Conservation (phyloP, 2,888 invertebrate genomes). For the Synergus gifuensis region DNA sequence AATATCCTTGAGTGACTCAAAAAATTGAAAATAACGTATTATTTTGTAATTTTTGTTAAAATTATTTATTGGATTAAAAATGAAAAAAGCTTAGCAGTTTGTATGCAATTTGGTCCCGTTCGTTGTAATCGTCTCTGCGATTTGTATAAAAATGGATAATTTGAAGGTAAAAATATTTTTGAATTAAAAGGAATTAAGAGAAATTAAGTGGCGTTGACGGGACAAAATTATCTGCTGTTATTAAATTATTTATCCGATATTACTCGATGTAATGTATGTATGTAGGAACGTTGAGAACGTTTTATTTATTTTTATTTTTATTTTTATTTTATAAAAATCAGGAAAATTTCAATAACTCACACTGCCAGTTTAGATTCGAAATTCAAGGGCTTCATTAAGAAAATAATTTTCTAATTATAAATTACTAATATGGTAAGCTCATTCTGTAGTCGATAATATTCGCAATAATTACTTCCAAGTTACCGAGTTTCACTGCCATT, state of each 20-base stretch:
- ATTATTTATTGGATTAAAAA: not conserved
- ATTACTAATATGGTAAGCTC: not conserved
- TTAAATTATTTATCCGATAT: conserved; percentile 6
- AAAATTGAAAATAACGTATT: not conserved
- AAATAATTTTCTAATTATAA: not conserved
- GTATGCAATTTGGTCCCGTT: conserved; percentile 31
- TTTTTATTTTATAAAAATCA: conserved; percentile 2
- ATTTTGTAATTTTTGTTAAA: not conserved
- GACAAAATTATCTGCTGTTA: not conserved
- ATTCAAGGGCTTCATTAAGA: not conserved
- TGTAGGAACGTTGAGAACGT: not conserved
- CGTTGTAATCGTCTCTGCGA: conserved; percentile 1
- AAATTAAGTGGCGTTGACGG: not conserved
- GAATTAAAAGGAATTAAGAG: not conserved
- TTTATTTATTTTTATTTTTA: too few relatives aligned
- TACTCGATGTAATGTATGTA: not conserved
- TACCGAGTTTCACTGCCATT: conserved; percentile 66
- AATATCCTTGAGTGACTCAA: not conserved
- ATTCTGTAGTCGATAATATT: not conserved
- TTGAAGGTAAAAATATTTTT: not conserved
- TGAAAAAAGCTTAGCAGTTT: conserved; percentile 9
- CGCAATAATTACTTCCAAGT: conserved; percentile 48
- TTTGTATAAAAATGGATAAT: not conserved
- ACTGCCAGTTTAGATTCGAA: not conserved
- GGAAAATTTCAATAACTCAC: not conserved